These are phyloP conservation scores for Serranus cabrilla DNA, from an alignment of 2,797 vertebrate species.

Conservation along the genomic window DNA sequence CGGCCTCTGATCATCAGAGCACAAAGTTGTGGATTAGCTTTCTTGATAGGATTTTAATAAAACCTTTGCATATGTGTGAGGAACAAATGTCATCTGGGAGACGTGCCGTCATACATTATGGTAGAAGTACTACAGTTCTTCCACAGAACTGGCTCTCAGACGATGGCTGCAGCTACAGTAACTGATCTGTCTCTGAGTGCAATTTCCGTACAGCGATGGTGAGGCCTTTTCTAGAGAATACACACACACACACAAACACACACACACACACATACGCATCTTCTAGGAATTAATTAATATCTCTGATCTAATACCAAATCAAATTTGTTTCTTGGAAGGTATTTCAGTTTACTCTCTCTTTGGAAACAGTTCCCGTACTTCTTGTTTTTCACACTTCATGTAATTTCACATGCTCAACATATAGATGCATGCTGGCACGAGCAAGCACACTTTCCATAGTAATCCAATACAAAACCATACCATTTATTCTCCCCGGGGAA, in stretches of 20 bases:
- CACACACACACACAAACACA: neutral
- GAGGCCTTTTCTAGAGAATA: slow-evolving; percentile 70
- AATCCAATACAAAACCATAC: slow-evolving; percentile 55
- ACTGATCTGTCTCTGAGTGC: slow-evolving; percentile 74
- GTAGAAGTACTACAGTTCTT: slow-evolving; percentile 58
- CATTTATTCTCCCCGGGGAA: slow-evolving; percentile 59
- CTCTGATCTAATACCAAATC: slow-evolving; percentile 44
- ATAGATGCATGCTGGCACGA: slow-evolving; percentile 14
- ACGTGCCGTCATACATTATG: slow-evolving; percentile 54
- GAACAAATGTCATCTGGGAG: slow-evolving; percentile 45
- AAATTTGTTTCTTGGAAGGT: slow-evolving; percentile 35
- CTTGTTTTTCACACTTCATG: slow-evolving; percentile 1
- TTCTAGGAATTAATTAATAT: slow-evolving; percentile 58
- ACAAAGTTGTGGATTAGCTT: slow-evolving; percentile 3
- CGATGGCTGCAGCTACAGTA: slow-evolving; percentile 62
- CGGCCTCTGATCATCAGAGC: neutral
- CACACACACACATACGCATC: neutral
- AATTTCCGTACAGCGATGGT: slow-evolving; percentile 66
- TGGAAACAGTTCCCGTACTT: slow-evolving; percentile 18
- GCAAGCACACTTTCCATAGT: slow-evolving; percentile 38
- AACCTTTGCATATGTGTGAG: slow-evolving; percentile 5
- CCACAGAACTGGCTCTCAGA: slow-evolving; percentile 59
- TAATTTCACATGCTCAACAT: slow-evolving; percentile 10
- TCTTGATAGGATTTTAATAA: slow-evolving; percentile 16
- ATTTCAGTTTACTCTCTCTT: slow-evolving; percentile 30